Conservation (phyloP, 1,140 invertebrate genomes). For the Theocolax elegans region DNA sequence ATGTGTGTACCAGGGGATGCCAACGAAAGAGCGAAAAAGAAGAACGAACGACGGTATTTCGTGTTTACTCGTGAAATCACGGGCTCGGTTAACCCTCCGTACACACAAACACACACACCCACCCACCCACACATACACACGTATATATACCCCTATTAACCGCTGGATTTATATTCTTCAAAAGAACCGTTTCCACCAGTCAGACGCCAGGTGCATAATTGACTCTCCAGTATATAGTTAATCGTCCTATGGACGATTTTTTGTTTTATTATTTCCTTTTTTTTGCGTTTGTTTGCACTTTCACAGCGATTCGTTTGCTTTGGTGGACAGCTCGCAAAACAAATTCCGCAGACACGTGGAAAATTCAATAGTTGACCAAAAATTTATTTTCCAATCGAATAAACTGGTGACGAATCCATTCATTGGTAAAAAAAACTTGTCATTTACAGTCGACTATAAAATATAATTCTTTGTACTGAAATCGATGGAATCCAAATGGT, state of each 20-base stretch:
- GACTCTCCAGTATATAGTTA: conserved; percentile 31
- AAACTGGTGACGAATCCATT: not conserved
- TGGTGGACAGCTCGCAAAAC: not conserved
- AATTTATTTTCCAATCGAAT: conserved; percentile 19
- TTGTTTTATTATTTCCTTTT: conserved; percentile 5
- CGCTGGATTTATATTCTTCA: conserved; percentile 49
- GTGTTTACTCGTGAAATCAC: conserved; percentile 48
- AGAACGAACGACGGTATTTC: conserved; percentile 26
- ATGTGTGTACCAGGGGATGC: no score
- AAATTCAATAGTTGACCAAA: conserved; percentile 23
- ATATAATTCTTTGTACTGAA: not conserved
- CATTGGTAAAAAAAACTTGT: not conserved
- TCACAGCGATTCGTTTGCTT: not conserved
- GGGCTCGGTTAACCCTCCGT: conserved; percentile 49
- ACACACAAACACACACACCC: no score
- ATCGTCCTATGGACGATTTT: conserved; percentile 25
- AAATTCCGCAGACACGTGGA: conserved; percentile 16
- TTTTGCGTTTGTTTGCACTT: not conserved
- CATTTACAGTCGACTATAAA: not conserved
- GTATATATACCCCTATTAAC: no score
- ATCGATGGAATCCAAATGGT: no score
- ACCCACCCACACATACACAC: no score
- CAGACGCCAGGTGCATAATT: conserved; percentile 31
- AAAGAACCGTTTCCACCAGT: conserved; percentile 39
- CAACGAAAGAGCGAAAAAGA: conserved; percentile 17